Evolutionary conservation across 2,113 vertebrate species (phyloP).

Genomic region (Gracilinanus agilis): DNA sequence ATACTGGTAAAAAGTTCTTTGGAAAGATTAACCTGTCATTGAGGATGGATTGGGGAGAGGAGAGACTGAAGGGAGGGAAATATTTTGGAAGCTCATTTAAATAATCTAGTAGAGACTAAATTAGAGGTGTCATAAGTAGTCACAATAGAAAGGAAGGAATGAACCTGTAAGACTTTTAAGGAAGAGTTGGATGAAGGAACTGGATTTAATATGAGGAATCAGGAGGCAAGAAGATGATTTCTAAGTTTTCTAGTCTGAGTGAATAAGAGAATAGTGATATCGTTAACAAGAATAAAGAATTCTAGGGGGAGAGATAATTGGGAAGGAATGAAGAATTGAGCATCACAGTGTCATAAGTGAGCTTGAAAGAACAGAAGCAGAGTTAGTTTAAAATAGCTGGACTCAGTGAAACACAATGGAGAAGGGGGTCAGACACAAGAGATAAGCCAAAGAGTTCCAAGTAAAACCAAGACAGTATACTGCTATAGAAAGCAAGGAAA

Average conservation of each 20-base stretch:
- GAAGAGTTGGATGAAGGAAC: not conserved
- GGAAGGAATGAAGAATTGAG: not conserved
- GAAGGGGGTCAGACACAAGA: not conserved
- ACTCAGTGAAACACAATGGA: not conserved
- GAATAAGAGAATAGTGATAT: not conserved
- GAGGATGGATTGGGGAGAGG: not conserved
- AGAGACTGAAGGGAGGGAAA: not conserved
- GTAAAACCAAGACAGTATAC: not conserved
- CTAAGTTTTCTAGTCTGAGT: not conserved
- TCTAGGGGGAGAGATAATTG: not conserved
- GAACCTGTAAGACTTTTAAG: constrained; percentile 18
- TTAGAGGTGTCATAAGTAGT: not conserved
- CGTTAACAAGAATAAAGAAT: not conserved
- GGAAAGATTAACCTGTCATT: constrained; percentile 26
- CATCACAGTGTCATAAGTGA: not conserved
- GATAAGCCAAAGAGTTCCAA: constrained; percentile 48
- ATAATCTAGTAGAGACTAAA: constrained; percentile 5
- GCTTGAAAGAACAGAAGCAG: not conserved
- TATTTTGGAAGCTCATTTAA: not conserved
- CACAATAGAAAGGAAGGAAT: constrained; percentile 16
- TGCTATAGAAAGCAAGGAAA: not conserved
- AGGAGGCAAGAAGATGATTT: constrained; percentile 20
- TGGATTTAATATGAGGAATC: not conserved
- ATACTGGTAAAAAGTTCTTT: constrained; percentile 31
- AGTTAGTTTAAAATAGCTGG: not conserved